Base-by-base conservation (phyloP, 1,140 invertebrate species). In the Drosophila sp. region DNA sequence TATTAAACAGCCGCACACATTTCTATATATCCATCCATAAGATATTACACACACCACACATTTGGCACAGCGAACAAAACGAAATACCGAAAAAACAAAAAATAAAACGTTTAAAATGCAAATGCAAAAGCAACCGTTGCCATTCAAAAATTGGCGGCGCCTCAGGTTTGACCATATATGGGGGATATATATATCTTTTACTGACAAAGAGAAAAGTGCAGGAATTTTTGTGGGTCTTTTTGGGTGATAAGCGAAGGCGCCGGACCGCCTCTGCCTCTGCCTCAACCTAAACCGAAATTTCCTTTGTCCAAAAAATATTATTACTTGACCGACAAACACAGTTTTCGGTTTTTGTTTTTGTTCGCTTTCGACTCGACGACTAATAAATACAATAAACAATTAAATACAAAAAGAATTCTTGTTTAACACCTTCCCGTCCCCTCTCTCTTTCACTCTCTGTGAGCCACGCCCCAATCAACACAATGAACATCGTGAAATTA, bases 41-140 rank as follows among this genome's bases (percentile, higher is more conserved):
- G 60, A 66, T 50, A 27, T 27, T 25, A 50, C 44, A 50, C 40
- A 41, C 23, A 50, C 25, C 2, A 44, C 44, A 27, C 44, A 50
- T 50, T 50, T 50, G 44, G 44, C 44, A 50, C 10, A 10, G 44
- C 44, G 44, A 50, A 50, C 44, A 50, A 50, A 68, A 66, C 71
- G 44, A 70, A 60, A 58, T 44, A 30, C 61, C 61, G 44, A 74
- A 17, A 41, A 32, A 62, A 72, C 30, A 60, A 66, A 68, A 54
- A 44, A 61, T 10, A 23, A 73, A 64, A 38, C 25, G 66, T 73
- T 87, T 79, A 65, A 71, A 76, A 86, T 86, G 79, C 76, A 87
- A 87, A 86, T 86, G 66, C 35, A 35, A 75, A 50, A 27, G 44
- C 44, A 50, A 72, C 83, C 76, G 79, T 86, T 87, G 82, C 33